These are phyloP conservation scores for Adelosebastes latens DNA, from an alignment of 2,797 vertebrate species.

Conservation along the genomic window DNA sequence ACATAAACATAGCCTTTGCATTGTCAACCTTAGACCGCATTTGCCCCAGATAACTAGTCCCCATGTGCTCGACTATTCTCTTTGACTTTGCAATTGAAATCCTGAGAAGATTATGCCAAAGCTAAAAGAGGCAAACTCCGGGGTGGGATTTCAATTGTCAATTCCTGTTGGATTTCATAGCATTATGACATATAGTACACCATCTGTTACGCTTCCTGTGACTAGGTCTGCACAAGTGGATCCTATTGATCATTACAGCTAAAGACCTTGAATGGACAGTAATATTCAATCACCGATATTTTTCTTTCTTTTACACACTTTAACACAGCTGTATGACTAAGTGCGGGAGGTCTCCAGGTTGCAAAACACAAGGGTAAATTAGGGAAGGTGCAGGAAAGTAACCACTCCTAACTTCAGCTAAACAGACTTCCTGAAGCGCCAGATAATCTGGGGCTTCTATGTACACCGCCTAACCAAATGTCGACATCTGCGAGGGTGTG, in stretches of 20 bases:
- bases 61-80: slow-evolving; percentile 76
- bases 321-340: slow-evolving; percentile 53
- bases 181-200: slow-evolving; percentile 81
- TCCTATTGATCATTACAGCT: slow-evolving; percentile 56
- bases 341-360: slow-evolving; percentile 52
- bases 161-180: slow-evolving; percentile 82
- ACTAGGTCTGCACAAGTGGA: slow-evolving; percentile 65
- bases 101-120: slow-evolving; percentile 81
- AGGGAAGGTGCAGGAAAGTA: slow-evolving; percentile 69
- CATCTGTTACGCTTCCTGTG: slow-evolving; percentile 76
- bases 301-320: slow-evolving; percentile 6
- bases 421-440: slow-evolving; percentile 78
- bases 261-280: slow-evolving; percentile 52
- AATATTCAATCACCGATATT: slow-evolving; percentile 43
- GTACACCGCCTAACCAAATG: slow-evolving; percentile 85
- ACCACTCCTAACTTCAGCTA: slow-evolving; percentile 78
- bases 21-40: slow-evolving; percentile 82
- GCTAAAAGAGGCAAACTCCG: slow-evolving; percentile 81
- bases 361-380: slow-evolving; percentile 45
- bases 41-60: slow-evolving; percentile 84
- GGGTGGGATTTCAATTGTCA: slow-evolving; percentile 81
- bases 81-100: slow-evolving; percentile 84
- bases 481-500: slow-evolving; percentile 85
- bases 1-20: slow-evolving; percentile 82
- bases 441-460: slow-evolving; percentile 82